Evolutionary conservation across 1,140 invertebrate genomes (phyloP).

Genomic region (Teleopsis dalmanni): DNA sequence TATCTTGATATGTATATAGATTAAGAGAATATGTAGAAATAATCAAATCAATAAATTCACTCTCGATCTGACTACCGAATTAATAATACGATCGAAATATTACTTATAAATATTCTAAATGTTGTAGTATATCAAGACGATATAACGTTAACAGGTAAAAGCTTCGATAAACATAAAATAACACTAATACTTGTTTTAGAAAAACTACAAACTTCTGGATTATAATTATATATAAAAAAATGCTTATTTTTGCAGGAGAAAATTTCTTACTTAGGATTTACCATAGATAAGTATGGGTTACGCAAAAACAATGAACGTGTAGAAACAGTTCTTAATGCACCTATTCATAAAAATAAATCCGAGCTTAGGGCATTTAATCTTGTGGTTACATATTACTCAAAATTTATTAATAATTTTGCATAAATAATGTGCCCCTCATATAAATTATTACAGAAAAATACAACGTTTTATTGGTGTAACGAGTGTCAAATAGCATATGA

Average conservation of each 20-base stretch:
- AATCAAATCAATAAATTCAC: too few species aligned
- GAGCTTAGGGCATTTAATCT: conserved; percentile 28
- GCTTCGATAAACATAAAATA: conserved; percentile 21
- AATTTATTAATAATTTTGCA: conserved; percentile 35
- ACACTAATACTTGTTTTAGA: conserved; percentile 3
- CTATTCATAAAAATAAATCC: conserved; percentile 17
- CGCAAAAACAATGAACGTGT: conserved; percentile 17
- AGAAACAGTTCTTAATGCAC: conserved; percentile 17
- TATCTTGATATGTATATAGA: too few species aligned
- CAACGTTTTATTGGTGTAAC: conserved; percentile 19
- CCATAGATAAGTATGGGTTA: conserved; percentile 23
- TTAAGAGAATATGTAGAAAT: too few species aligned
- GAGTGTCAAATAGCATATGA: conserved; percentile 20
- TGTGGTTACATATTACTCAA: conserved; percentile 28
- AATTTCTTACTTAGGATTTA: conserved; percentile 28
- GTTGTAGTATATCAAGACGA: conserved; percentile 35
- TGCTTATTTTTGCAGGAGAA: conserved; percentile 24
- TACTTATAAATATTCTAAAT: conserved; percentile 22
- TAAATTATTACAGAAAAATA: conserved; percentile 24
- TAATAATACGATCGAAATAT: conserved; percentile 37
- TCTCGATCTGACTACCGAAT: too few species aligned
- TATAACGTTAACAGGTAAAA: conserved; percentile 26
- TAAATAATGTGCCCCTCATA: conserved; percentile 27
- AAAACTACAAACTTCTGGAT: conserved; percentile 6
- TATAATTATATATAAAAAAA: conserved; percentile 27